Base-by-base conservation (phyloP, 2,888 invertebrate species). In the Drosophila aldrichi region DNA sequence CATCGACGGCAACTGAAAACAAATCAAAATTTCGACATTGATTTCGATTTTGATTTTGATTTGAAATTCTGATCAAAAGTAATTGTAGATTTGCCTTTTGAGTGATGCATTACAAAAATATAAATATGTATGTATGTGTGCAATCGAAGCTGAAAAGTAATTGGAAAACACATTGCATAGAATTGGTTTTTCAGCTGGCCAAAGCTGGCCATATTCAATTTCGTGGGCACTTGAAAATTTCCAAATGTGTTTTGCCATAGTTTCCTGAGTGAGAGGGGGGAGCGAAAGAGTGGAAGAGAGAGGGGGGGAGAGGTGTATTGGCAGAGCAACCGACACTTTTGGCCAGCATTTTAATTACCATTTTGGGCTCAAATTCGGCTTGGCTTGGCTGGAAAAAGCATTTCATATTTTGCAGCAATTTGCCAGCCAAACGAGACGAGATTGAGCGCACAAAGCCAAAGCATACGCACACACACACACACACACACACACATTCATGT, bases 301-400 rank as follows among this genome's bases (percentile, higher is more conserved):
- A 0, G 18, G 12, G 14, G 20, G 6, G 8, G 7, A 8, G 16
- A 3, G 9, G 44, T 0, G 6, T 56, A 16, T 9, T 12, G 25
- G 44, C 51, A 67, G 60, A 60, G 57, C 77, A 67, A 67, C 80
- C 88, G 63, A 77, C 71, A 74, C 79, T 82, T 81, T 85, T 70
- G 82, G 80, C 82, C 74, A 75, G 69, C 75, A 74, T 87, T 86
- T 82, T 82, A 82, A 82, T 82, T 87, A 82, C 87, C 84, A 82
- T 83, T 71, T 56, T 43, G 67, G 70, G 54, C 44, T 58, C 29
- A 38, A 38, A 49, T 58, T 58, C 48, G 46, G 62, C 34, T 36
- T 40, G 48, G 49, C 52, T 38, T 43, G 48, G 44, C 49, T 22
- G 29, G 52, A 74, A 70, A 78, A 61, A 65, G 70, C 70, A 70